Conservation (phyloP, 2,113 vertebrate genomes). For the Osmerus eperlanus region DNA sequence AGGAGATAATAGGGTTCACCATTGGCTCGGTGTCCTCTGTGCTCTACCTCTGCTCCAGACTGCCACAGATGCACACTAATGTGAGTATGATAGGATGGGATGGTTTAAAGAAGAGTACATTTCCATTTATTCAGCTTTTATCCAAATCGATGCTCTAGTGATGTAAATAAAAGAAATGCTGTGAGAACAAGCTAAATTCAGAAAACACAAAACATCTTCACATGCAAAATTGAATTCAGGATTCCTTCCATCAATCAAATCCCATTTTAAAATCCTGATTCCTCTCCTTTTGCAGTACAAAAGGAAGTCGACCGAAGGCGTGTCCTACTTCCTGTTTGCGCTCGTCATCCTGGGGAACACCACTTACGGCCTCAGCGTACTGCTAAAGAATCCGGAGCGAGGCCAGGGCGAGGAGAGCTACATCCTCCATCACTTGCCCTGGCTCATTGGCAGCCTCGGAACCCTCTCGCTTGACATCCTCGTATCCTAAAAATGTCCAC, state of each 20-base stretch:
- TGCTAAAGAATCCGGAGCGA: constrained; percentile 85
- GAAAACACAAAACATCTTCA: too few relatives aligned
- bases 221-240: too few relatives aligned
- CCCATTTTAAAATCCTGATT: neutral
- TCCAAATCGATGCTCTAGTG: too few relatives aligned
- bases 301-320: constrained; percentile 83
- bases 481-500: constrained; percentile 68
- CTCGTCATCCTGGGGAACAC: constrained; percentile 91
- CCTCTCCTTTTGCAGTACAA: constrained; percentile 67
- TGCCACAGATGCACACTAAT: constrained; percentile 88
- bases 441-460: constrained; percentile 93
- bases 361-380: constrained; percentile 83
- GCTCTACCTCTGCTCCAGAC: constrained; percentile 85
- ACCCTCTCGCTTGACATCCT: constrained; percentile 82
- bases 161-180: too few relatives aligned
- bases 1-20: constrained; percentile 82
- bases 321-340: constrained; percentile 89
- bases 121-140: too few relatives aligned
- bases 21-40: constrained; percentile 85
- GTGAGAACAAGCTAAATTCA: too few relatives aligned
- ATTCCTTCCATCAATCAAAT: too few relatives aligned
- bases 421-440: constrained; percentile 88
- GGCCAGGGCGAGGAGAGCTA: constrained; percentile 77
- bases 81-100: neutral
- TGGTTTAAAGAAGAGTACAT: neutral